phyloP scores from a whole-genome alignment of 2,888 invertebrate species.

The Idaea dimidiata region DNA sequence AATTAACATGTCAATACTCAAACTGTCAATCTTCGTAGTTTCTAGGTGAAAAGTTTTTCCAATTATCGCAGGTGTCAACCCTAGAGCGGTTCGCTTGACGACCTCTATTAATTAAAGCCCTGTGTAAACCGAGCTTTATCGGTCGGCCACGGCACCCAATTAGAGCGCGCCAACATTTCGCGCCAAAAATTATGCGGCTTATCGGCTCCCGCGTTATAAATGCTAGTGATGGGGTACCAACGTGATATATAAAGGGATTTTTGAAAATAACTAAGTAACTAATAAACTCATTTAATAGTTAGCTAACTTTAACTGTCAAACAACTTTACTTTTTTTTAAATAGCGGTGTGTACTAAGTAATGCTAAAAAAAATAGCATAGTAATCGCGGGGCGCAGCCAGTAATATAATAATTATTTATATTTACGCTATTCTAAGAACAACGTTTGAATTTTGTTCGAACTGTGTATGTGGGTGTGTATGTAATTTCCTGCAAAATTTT shows the following conservation, averaged over 20 bases:
- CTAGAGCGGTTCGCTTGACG: conserved; percentile 49
- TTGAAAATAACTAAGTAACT: too few relatives aligned
- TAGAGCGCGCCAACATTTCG: conserved; percentile 58
- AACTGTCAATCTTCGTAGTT: conserved; percentile 3
- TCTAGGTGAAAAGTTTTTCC: conserved; percentile 19
- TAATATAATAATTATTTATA: too few relatives aligned
- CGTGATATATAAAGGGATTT: background rate
- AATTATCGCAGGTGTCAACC: conserved; percentile 37
- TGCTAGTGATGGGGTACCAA: conserved; percentile 23
- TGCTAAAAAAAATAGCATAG: too few relatives aligned
- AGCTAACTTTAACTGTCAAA: too few relatives aligned
- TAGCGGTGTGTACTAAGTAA: too few relatives aligned
- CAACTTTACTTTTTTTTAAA: too few relatives aligned
- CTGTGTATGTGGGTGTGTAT: too few relatives aligned
- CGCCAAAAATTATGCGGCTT: conserved; percentile 79
- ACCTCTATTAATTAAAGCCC: conserved; percentile 79
- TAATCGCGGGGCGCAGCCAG: too few relatives aligned
- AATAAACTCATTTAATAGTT: too few relatives aligned
- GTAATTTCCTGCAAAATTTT: too few relatives aligned
- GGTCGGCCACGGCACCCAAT: conserved; percentile 68
- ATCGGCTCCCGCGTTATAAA: conserved; percentile 66
- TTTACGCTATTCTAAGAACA: too few relatives aligned
- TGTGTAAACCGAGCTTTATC: conserved; percentile 79
- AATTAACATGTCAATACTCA: conserved; percentile 3
- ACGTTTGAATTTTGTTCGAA: too few relatives aligned